phyloP scores from a whole-genome alignment of 2,113 vertebrate species.

The Riparia riparia region DNA sequence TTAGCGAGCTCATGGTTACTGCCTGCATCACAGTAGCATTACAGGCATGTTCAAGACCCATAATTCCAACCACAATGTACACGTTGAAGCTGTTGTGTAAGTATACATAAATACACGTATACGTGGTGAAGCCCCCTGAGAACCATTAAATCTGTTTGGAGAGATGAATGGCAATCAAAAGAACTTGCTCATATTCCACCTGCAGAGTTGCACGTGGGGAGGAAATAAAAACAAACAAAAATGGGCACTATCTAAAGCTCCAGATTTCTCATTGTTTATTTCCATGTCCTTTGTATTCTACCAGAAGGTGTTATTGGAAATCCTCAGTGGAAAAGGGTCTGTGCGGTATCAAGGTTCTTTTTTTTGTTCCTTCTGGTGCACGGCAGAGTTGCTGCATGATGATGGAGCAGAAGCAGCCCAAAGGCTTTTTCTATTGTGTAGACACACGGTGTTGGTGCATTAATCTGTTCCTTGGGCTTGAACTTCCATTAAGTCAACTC shows the following conservation, averaged over 20 bases:
- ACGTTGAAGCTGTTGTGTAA: background rate
- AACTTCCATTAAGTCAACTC: background rate
- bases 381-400: background rate
- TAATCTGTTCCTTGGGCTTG: background rate
- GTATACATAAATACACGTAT: too few species aligned
- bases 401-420: background rate
- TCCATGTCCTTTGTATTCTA: background rate
- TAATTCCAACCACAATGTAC: background rate
- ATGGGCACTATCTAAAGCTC: background rate
- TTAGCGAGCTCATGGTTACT: background rate
- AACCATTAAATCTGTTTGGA: background rate
- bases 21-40: background rate
- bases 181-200: background rate
- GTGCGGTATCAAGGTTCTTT: background rate
- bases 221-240: background rate
- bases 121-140: background rate
- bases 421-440: background rate
- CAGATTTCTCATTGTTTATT: background rate
- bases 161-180: background rate
- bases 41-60: background rate
- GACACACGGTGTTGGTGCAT: accelerated
- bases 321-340: background rate
- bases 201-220: background rate
- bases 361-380: background rate
- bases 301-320: background rate